Conservation (phyloP, 1,140 invertebrate genomes). For the Platorchestia sp. region DNA sequence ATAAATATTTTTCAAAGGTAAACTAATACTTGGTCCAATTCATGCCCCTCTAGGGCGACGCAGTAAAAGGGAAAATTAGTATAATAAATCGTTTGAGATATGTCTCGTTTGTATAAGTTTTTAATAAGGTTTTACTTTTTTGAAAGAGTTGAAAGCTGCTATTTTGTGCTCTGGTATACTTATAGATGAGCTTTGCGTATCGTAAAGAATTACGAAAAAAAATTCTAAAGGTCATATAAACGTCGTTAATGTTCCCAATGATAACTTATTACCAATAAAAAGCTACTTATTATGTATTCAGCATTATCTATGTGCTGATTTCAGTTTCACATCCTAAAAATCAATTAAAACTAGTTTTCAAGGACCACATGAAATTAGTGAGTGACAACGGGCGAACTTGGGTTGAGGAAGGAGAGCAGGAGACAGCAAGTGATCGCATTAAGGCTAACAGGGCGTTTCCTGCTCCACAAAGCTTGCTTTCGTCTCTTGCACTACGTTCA, state of each 20-base stretch:
- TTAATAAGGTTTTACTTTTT: background rate
- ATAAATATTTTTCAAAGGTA: background rate
- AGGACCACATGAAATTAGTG: background rate
- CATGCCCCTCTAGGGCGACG: background rate
- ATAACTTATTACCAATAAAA: background rate
- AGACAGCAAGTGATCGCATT: background rate
- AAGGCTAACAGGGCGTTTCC: background rate
- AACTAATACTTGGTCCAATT: background rate
- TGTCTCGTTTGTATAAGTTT: background rate
- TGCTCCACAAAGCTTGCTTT: background rate
- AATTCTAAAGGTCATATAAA: background rate
- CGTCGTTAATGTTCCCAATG: background rate
- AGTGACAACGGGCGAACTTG: background rate
- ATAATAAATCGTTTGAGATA: background rate
- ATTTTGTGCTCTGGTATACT: background rate
- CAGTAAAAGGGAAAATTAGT: background rate
- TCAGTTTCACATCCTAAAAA: background rate
- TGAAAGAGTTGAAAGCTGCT: background rate
- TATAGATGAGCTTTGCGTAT: background rate
- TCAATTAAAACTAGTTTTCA: background rate
- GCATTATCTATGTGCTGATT: background rate
- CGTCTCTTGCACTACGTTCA: background rate
- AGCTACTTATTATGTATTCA: no score
- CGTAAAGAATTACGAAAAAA: background rate
- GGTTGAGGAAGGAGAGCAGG: background rate